A percentile compares a stretch with the other conserved stretches of the same genome.
These are phyloP conservation scores for Arge pagana DNA, from an alignment of 2,888 invertebrate genomes.

Conservation along the genomic window DNA sequence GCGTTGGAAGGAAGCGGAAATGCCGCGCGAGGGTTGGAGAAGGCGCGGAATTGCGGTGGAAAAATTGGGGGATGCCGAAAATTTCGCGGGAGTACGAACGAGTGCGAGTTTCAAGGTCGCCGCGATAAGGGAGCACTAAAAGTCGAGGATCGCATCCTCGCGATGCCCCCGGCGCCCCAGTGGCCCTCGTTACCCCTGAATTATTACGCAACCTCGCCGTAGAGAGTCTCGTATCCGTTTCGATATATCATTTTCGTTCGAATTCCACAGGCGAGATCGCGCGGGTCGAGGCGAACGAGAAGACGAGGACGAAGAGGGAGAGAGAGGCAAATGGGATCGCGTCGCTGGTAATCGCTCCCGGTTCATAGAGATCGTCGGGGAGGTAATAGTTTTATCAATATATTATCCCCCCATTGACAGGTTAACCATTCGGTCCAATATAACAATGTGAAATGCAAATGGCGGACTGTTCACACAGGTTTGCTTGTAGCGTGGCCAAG, in stretches of 20 bases:
- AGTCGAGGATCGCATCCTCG: constrained; percentile 10
- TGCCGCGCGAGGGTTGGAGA: neutral
- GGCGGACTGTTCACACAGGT: constrained; percentile 37
- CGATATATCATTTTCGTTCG: constrained; percentile 14
- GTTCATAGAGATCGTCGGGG: constrained; percentile 10
- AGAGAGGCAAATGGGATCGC: neutral
- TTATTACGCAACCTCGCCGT: constrained; percentile 34
- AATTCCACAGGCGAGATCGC: too few relatives aligned
- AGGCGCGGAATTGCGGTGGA: neutral
- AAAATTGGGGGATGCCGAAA: too few relatives aligned
- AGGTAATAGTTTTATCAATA: constrained; percentile 25
- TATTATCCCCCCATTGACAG: constrained; percentile 30
- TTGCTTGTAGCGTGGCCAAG: constrained; percentile 29
- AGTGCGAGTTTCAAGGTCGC: neutral
- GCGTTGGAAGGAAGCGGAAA: neutral
- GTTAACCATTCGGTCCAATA: constrained; percentile 30
- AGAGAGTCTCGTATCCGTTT: constrained; percentile 34
- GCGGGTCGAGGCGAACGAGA: too few relatives aligned
- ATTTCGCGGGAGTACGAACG: too few relatives aligned
- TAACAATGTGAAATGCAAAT: constrained; percentile 37
- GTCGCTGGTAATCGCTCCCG: neutral
- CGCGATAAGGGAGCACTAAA: constrained; percentile 17
- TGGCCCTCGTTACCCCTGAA: constrained; percentile 38
- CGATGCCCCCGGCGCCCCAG: constrained; percentile 29
- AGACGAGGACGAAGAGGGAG: neutral